Evolutionary conservation across 2,888 invertebrate genomes (phyloP), one percentile per base, ranked within the genome.

Genomic region (Phlogophora meticulosa): DNA sequence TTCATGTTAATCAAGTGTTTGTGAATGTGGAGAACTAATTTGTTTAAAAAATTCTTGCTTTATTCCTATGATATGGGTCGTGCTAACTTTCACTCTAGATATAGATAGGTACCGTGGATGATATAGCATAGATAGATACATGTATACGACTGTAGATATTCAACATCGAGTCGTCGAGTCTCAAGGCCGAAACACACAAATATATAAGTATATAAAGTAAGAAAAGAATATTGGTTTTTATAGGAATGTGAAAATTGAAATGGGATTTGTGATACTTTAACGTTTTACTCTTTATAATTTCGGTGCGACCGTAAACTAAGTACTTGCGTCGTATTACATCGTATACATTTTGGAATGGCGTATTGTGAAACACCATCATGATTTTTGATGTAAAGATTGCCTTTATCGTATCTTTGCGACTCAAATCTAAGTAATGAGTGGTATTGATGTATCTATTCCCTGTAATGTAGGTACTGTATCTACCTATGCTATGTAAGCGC

Each of bases 151-250:
- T 88, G 89, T 93, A 94, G 92, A 93, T 94, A 94, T 93, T 93
- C 93, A 91, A 94, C 94, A 92, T 94, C 94, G 92, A 94, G 92
- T 93, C 88, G 92, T 88, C 90, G 90, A 90, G 89, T 88, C 94
- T 95, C 95, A 95, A 95, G 95, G 95, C 94, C 94, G 94, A 94
- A 94, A 93, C 94, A 92, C 90, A 94, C 92, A 94, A 92, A 93
- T 93, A 93, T 87, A 87, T 90, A 91, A 85, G 87, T 90, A 87
- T 87, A 88, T 90, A 88, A 48, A 88, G 84, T 87, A 85, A 87
- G 87, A 88, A 91, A 91, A 91, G 89, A 90, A 88, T 88, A 91
- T 91, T 91, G 88, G 84, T 85, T 89, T 86, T 79, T 87, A 79
- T 80, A 87, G 82, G 87, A 89, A 90, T 90, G 87, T 88, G 85